Evolutionary conservation across 1,140 invertebrate species (phyloP), one percentile per base, ranked within the genome.

Genomic region (Pseudobourletiella spinata): DNA sequence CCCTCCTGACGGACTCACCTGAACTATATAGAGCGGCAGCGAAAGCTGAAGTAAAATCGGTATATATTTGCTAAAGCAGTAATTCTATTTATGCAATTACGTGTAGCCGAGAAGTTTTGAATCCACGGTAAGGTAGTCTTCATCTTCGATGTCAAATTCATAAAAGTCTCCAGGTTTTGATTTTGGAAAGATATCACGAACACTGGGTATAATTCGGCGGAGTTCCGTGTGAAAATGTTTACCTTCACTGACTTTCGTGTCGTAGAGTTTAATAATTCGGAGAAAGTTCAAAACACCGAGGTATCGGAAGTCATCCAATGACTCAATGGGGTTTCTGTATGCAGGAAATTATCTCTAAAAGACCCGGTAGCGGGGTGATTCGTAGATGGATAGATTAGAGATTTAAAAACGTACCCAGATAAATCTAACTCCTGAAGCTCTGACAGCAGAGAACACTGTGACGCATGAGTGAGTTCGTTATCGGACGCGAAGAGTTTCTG

Each of bases 401-500:
- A 46, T 46, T 46, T 8, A 8, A 46, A 18, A 18, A 8, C 24
- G 24, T 71, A 81, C 80, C 77, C 74, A 59, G 76, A 71, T 11
- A 82, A 71, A 71, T 81, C 78, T 2, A 82, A 64, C 0, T 77
- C 74, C 64, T 78, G 76, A 24, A 83, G 66, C 51, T 79, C 77
- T 46, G 77, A 72, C 2, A 83, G 68, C 20, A 76, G 77, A 1
- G 79, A 75, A 52, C 82, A 76, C 0, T 81, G 80, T 46, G 80
- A 78, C 14, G 84, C 70, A 39, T 84, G 78, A 18, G 76, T 74
- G 8, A 86, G 77, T 42, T 75, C 74, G 69, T 86, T 86, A 30
- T 81, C 78, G 28, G 80, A 75, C 0, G 83, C 83, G 64, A 82
- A 76, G 0, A 86, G 72, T 54, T 84, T 82, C 30, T 79, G 73